These are phyloP conservation scores for Nebria salina DNA, from an alignment of 2,888 invertebrate species.

Conservation along the genomic window DNA sequence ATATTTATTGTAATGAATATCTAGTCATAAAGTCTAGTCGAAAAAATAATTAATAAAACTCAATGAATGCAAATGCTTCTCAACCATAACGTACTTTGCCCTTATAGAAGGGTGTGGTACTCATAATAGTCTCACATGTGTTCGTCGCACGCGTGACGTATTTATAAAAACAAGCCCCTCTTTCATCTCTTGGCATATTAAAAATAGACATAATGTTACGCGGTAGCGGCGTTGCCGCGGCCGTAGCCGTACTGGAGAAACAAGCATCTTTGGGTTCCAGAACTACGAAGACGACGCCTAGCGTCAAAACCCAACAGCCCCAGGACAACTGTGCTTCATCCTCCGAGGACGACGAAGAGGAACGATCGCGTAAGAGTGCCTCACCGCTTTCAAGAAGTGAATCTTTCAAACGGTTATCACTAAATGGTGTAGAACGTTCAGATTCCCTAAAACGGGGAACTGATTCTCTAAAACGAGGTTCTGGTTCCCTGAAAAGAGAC, in stretches of 20 bases:
- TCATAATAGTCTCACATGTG: neutral
- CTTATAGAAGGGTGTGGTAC: neutral
- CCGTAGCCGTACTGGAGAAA: conserved; percentile 64
- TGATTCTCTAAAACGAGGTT: neutral
- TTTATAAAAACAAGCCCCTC: neutral
- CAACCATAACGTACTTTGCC: neutral
- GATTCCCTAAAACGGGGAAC: neutral
- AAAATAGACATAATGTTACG: conserved; percentile 48
- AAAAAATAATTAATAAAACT: neutral
- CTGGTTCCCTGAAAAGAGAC: neutral
- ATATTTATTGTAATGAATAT: neutral
- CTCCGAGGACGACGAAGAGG: conserved; percentile 48
- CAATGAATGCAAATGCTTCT: neutral
- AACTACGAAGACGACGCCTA: conserved; percentile 42
- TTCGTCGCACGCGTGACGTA: neutral
- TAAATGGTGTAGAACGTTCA: conserved; percentile 18
- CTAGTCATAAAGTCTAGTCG: neutral
- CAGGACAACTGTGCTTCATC: conserved; percentile 57
- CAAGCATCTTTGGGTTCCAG: conserved; percentile 51
- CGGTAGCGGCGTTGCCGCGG: conserved; percentile 70
- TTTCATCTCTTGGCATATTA: neutral
- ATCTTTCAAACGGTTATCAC: conserved; percentile 49
- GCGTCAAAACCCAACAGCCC: conserved; percentile 46
- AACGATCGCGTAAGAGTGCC: conserved; percentile 56
- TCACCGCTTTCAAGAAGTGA: conserved; percentile 64